Conservation (phyloP, 2,888 invertebrate species). For the Scotopteryx bipunctaria region DNA sequence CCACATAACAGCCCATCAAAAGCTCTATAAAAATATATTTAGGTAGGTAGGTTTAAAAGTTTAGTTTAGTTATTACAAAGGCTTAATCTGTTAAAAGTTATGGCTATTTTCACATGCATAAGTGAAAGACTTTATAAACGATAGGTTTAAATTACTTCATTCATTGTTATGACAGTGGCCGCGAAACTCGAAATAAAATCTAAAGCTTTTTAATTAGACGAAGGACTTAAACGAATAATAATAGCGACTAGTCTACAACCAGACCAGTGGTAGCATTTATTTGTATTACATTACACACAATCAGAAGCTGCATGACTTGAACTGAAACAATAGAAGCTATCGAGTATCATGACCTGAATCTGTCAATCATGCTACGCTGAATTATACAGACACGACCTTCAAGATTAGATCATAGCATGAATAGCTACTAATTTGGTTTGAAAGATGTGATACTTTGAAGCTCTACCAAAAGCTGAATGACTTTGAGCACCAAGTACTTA, state of each 20-base stretch:
- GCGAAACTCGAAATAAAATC: neutral
- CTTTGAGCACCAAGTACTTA: no score
- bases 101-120: no score
- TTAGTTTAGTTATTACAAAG: no score
- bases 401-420: conserved; percentile 51
- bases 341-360: conserved; percentile 46
- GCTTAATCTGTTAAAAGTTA: no score
- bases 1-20: no score
- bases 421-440: conserved; percentile 35
- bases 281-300: conserved; percentile 13
- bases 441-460: conserved; percentile 19
- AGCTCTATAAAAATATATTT: no score
- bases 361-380: conserved; percentile 50
- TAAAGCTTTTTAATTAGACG: no score
- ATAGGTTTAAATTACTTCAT: neutral
- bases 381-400: conserved; percentile 47
- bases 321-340: conserved; percentile 51
- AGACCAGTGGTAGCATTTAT: neutral
- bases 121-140: no score
- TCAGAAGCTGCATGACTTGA: conserved; percentile 46
- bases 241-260: neutral
- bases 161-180: neutral
- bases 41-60: no score
- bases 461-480: neutral
- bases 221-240: no score